These are phyloP conservation scores for Datnioides undecimradiatus DNA, from an alignment of 2,113 vertebrate species.

Conservation along the genomic window DNA sequence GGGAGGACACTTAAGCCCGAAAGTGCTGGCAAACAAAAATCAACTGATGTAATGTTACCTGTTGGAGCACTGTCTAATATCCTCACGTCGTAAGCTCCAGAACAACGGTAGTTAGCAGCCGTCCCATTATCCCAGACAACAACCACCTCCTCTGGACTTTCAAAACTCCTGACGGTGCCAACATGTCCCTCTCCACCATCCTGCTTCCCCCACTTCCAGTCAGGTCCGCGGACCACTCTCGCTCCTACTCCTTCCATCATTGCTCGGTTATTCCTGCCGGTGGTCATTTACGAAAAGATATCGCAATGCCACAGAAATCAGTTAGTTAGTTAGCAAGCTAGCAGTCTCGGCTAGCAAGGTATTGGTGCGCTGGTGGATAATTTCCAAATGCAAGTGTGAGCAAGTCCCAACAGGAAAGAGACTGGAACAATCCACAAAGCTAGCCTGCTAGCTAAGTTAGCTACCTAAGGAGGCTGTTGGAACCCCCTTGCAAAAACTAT, in stretches of 20 bases:
- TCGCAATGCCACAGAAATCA: slow-evolving; percentile 28
- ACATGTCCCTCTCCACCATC: slow-evolving; percentile 98
- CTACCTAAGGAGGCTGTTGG: slow-evolving; percentile 57
- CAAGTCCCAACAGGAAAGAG: slow-evolving; percentile 60
- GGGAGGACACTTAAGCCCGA: background rate
- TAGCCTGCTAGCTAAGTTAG: slow-evolving; percentile 63
- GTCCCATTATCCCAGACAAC: slow-evolving; percentile 99
- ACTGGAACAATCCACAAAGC: slow-evolving; percentile 57
- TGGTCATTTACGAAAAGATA: slow-evolving; percentile 88
- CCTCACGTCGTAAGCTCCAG: slow-evolving; percentile 97
- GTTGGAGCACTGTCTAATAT: slow-evolving; percentile 98
- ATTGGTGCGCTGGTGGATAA: slow-evolving; percentile 2
- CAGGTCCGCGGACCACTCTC: slow-evolving; percentile 94
- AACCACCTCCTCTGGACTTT: slow-evolving; percentile 98
- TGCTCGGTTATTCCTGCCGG: slow-evolving; percentile 96
- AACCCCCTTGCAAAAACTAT: slow-evolving; percentile 54
- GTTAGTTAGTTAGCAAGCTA: slow-evolving; percentile 25
- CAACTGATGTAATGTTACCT: slow-evolving; percentile 81
- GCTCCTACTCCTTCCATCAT: slow-evolving; percentile 99
- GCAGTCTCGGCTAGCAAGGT: slow-evolving; percentile 44
- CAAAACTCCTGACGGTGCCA: slow-evolving; percentile 98
- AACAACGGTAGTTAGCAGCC: slow-evolving; percentile 98
- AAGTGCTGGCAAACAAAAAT: slow-evolving; percentile 6
- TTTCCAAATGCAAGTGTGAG: slow-evolving; percentile 39
- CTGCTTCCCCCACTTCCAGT: slow-evolving; percentile 99